These are phyloP conservation scores for Betta splendens DNA, from an alignment of 2,797 vertebrate genomes.

Conservation along the genomic window DNA sequence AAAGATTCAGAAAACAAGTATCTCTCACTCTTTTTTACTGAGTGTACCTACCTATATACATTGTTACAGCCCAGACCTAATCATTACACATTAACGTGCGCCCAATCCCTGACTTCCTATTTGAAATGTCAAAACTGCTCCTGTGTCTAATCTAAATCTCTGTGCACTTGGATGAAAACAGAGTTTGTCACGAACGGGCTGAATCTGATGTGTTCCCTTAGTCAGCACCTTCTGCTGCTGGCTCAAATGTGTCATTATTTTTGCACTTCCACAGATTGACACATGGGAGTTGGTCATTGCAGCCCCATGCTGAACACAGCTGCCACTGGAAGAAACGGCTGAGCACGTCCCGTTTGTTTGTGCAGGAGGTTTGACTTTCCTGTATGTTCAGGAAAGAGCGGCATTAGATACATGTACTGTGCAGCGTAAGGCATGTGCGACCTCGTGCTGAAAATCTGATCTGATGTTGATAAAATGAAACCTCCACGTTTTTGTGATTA, in stretches of 20 bases:
- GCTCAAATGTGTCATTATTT: not conserved
- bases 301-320: too few relatives aligned
- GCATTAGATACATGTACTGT: not conserved
- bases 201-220: conserved; percentile 2
- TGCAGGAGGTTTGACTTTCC: conserved; percentile 4
- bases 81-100: not conserved
- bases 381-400: not conserved
- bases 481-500: not conserved
- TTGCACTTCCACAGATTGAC: not conserved
- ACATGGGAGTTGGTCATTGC: not conserved
- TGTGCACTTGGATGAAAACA: not conserved
- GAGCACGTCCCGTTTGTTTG: not conserved
- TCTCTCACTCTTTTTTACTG: too few relatives aligned
- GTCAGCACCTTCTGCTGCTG: conserved; percentile 19
- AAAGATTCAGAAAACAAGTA: not conserved
- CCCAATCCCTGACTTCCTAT: conserved; percentile 9
- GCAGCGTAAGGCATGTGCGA: too few relatives aligned
- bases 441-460: not conserved
- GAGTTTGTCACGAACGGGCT: not conserved
- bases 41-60: not conserved
- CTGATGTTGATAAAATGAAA: not conserved
- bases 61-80: not conserved
- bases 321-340: not conserved
- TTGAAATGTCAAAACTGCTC: not conserved
- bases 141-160: conserved; percentile 1